Evolutionary conservation across 1,140 invertebrate species (phyloP).

Genomic region (Caenorhabditis inopinata): DNA sequence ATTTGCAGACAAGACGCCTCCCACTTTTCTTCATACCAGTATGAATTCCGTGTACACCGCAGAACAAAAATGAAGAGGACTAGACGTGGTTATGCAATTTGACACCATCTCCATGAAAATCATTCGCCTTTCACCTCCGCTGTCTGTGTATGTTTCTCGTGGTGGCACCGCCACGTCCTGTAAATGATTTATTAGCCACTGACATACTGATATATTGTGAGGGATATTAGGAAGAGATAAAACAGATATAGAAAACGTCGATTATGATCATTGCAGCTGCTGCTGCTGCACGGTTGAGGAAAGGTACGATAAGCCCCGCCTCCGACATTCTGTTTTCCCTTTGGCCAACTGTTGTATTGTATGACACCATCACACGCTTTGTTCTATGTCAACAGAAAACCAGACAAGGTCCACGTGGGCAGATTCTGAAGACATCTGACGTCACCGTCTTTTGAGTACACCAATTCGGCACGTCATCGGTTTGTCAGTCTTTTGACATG

Average conservation of each 20-base stretch:
- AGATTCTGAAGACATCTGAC: not conserved
- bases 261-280: conserved; percentile 32
- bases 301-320: too few relatives aligned
- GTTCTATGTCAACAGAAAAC: too few relatives aligned
- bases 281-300: too few relatives aligned
- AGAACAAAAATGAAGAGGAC: too few relatives aligned
- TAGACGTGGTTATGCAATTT: not conserved
- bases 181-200: not conserved
- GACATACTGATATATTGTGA: not conserved
- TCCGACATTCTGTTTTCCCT: too few relatives aligned
- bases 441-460: not conserved
- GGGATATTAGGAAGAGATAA: not conserved
- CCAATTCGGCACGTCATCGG: too few relatives aligned
- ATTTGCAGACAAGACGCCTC: conserved; percentile 11
- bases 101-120: not conserved
- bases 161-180: not conserved
- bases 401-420: not conserved
- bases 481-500: too few relatives aligned
- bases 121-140: conserved; percentile 6
- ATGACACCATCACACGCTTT: too few relatives aligned
- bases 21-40: not conserved
- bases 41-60: not conserved
- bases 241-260: not conserved
- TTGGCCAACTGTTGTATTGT: too few relatives aligned
- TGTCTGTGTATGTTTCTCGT: not conserved